Base-by-base conservation (phyloP, 2,113 vertebrate genomes). In the Zapus hudsonius region DNA sequence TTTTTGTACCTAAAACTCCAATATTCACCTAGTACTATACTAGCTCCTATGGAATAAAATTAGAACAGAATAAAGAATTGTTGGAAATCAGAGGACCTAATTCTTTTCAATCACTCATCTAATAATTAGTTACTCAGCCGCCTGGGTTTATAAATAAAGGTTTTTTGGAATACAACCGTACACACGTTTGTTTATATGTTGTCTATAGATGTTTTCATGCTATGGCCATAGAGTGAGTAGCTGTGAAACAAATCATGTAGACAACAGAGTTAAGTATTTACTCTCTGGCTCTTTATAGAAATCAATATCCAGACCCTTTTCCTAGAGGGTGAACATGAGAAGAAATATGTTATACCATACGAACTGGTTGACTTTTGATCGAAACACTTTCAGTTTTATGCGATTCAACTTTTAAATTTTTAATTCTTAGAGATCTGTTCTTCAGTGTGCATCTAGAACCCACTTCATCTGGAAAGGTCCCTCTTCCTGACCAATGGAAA, bases 21-120 rank as follows among this genome's bases (percentile, higher is more conserved):
- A 27, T 75, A 55, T 79, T 87, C 82, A 69, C 59, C 75, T 66
- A 85, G 79, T 87, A 82, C 81, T 10, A 13, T 87, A 25, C 19
- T 90, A 38, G 63, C 74, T 90, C 52, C 38, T 52, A 69, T 20
- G 42, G 94, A 81, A 90, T 84, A 92, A 87, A 84, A 85, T 90
- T 74, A 70, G 23, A 27, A 61, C 17, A 15, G 17, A 7, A 10
- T 22, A 86, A 9, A 89, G 31, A n/a, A 31, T 11, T 80, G 16
- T 75, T 27, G 38, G 44, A 42, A 85, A 31, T 61, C 31, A 55
- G 36, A 44, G 31, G 19, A 64, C 52, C 70, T 64, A 13, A 52
- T 31, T 73, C 44, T 55, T 42, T 66, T 33, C 27, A 20, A 40
- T 15, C 64, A 79, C 29, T 84, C 11, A 61, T 67, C 42, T 17